Evolutionary conservation across 2,888 invertebrate genomes (phyloP).

Genomic region (Mycalesis mineus): DNA sequence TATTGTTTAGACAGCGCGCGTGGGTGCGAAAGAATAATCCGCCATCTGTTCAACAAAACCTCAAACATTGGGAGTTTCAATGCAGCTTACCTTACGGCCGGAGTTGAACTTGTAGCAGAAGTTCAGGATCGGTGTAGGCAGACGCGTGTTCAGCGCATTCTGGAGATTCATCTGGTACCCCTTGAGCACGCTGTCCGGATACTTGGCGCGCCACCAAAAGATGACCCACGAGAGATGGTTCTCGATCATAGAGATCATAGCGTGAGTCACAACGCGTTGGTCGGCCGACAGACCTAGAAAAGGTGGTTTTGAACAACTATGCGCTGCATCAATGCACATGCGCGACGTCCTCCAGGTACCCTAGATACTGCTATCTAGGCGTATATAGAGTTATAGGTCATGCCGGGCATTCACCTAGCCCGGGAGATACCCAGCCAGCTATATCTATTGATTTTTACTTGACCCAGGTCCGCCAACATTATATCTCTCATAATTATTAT

Average conservation of each 20-base stretch:
- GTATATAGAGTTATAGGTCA: slow-evolving; percentile 30
- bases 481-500: too few species aligned
- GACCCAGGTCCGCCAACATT: background rate
- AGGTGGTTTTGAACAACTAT: slow-evolving; percentile 28
- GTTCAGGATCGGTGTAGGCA: slow-evolving; percentile 92
- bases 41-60: background rate
- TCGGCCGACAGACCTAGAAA: slow-evolving; percentile 84
- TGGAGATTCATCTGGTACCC: slow-evolving; percentile 95
- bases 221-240: slow-evolving; percentile 95
- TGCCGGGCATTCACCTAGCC: slow-evolving; percentile 26
- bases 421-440: slow-evolving; percentile 19
- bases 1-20: background rate
- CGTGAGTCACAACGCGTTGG: slow-evolving; percentile 92
- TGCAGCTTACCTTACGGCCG: slow-evolving; percentile 85
- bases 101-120: slow-evolving; percentile 93
- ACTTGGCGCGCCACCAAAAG: slow-evolving; percentile 94
- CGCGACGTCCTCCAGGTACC: slow-evolving; percentile 36
- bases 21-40: background rate
- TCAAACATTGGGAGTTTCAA: background rate
- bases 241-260: slow-evolving; percentile 96
- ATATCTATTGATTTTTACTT: slow-evolving; percentile 19
- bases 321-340: slow-evolving; percentile 49
- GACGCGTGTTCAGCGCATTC: slow-evolving; percentile 90
- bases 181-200: slow-evolving; percentile 91
- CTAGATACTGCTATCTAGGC: background rate